phyloP scores from a whole-genome alignment of 2,113 vertebrate species.

The Agapornis roseicollis region DNA sequence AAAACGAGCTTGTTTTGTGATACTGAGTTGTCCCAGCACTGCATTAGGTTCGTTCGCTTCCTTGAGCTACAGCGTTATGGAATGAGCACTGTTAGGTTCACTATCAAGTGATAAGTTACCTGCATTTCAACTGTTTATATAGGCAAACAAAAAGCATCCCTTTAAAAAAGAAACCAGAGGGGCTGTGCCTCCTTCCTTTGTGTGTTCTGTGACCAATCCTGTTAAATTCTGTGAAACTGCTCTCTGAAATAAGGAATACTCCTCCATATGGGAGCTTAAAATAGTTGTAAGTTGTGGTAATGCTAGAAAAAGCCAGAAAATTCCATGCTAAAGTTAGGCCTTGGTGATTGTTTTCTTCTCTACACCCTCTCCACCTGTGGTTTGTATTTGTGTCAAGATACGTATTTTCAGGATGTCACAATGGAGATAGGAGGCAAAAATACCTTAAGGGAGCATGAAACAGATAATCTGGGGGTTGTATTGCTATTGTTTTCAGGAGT shows the following conservation, averaged over 20 bases:
- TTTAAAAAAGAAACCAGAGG: neutral
- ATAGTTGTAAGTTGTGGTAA: constrained; percentile 28
- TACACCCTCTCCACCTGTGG: neutral
- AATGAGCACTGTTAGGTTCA: neutral
- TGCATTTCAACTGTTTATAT: neutral
- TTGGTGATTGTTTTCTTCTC: neutral
- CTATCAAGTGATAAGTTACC: neutral
- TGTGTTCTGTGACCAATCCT: neutral
- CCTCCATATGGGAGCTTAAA: constrained; percentile 1
- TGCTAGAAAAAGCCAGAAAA: constrained; percentile 38
- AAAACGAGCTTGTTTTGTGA: neutral
- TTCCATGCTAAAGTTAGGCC: neutral
- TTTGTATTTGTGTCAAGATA: neutral
- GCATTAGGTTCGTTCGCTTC: neutral
- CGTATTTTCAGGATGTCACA: neutral
- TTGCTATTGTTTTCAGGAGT: neutral
- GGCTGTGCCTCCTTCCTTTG: neutral
- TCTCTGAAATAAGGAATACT: neutral
- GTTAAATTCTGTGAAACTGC: neutral
- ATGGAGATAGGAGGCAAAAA: neutral
- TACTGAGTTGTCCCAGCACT: neutral
- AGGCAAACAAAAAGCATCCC: neutral
- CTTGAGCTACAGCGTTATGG: neutral
- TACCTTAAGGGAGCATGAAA: neutral
- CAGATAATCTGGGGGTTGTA: rapidly evolving